phyloP scores from a whole-genome alignment of 2,797 vertebrate genomes.

The Poeciliopsis turneri region DNA sequence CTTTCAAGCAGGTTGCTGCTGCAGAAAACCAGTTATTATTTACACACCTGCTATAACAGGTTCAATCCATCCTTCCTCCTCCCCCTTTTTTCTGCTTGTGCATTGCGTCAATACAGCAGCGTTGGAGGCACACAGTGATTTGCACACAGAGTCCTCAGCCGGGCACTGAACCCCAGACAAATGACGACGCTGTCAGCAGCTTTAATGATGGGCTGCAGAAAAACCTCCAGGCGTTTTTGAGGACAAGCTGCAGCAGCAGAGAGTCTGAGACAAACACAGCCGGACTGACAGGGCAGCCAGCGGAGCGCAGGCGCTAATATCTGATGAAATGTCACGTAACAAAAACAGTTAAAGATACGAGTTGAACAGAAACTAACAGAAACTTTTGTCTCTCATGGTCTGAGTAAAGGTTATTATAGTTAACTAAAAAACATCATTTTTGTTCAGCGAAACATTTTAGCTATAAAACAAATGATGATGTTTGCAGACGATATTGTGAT shows the following conservation, averaged over 20 bases:
- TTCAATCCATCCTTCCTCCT: background rate
- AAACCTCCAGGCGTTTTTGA: constrained; percentile 53
- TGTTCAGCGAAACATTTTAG: too few species aligned
- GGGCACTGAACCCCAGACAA: constrained; percentile 45
- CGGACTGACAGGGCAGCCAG: background rate
- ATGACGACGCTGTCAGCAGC: constrained; percentile 61
- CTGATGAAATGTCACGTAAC: background rate
- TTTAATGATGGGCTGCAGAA: constrained; percentile 60
- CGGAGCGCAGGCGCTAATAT: background rate
- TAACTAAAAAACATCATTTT: background rate
- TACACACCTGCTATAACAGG: background rate
- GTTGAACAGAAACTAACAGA: too few species aligned
- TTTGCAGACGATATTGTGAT: too few species aligned
- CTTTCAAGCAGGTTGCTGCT: background rate
- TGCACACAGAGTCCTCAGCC: constrained; percentile 15
- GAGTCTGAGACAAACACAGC: background rate
- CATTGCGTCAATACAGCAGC: background rate
- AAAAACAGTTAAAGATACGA: too few species aligned
- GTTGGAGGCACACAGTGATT: constrained; percentile 9
- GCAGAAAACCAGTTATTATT: too few species aligned
- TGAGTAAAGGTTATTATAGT: too few species aligned
- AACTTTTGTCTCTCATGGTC: too few species aligned
- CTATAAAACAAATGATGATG: too few species aligned
- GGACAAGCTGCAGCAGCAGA: constrained; percentile 30
- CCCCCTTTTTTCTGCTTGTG: background rate